These are phyloP conservation scores for Sebastes kiyomatsui DNA, from an alignment of 2,797 vertebrate species.

Conservation along the genomic window DNA sequence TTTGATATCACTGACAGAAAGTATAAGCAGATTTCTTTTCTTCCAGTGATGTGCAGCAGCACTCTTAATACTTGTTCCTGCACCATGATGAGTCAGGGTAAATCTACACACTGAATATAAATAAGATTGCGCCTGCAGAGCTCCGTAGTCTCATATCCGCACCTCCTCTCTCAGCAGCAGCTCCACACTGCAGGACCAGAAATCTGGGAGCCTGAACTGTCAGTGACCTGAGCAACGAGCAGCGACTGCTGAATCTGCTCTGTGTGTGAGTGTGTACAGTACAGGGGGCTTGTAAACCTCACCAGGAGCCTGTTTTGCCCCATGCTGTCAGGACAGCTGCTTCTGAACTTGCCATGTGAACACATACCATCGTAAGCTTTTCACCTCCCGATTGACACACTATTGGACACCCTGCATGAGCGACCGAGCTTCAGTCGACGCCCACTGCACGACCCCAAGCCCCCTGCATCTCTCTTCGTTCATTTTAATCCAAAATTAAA, in stretches of 20 bases:
- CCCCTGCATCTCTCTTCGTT: background rate
- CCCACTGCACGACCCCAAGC: background rate
- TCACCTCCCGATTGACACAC: constrained; percentile 49
- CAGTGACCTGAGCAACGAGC: constrained; percentile 48
- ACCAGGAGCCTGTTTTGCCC: constrained; percentile 50
- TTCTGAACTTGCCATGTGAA: constrained; percentile 52
- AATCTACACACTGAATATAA: constrained; percentile 72
- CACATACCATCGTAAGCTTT: constrained; percentile 38
- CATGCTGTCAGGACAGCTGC: constrained; percentile 49
- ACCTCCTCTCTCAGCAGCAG: constrained; percentile 32
- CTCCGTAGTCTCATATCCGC: constrained; percentile 28
- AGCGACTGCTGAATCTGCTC: constrained; percentile 39
- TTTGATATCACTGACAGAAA: constrained; percentile 17
- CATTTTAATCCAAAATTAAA: constrained; percentile 15
- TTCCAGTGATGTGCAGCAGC: constrained; percentile 29
- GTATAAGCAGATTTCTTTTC: constrained; percentile 18
- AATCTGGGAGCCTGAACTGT: constrained; percentile 62
- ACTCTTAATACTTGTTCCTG: constrained; percentile 52
- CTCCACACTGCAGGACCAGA: constrained; percentile 39
- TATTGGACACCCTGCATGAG: constrained; percentile 9
- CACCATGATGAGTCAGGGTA: constrained; percentile 66
- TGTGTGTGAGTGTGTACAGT: background rate
- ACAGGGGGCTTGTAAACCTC: constrained; percentile 35
- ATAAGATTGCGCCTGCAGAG: constrained; percentile 62
- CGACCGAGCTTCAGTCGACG: constrained; percentile 10